Base-by-base conservation (phyloP, 2,113 vertebrate genomes). In the Thalassarche chlororhynchos region DNA sequence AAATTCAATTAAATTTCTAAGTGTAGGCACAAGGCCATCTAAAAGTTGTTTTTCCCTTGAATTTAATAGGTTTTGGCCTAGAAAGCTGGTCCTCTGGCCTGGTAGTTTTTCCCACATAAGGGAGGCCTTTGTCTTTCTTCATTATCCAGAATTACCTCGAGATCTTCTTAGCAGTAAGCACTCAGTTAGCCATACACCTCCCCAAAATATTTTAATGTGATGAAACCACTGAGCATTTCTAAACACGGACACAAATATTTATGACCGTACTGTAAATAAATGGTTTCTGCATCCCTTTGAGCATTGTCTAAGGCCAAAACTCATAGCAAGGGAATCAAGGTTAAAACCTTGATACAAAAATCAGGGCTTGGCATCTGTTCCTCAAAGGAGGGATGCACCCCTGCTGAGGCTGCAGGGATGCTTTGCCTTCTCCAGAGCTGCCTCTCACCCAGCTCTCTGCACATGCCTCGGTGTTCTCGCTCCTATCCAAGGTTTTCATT, bases 1-100 rank as follows among this genome's bases (percentile, higher is more conserved):
- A 96, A 75, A 97, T 95, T 95, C 95, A 97, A 95, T 97, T 95
- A 95, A 90, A 90, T 95, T 95, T 90, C 72, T 47, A 65, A 88
- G 46, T 49, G 84, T 84, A 97, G 96, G 97, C 93, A 95, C 76
- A 80, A 87, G 51, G 93, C 97, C 96, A 97, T 95, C 64, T 75
- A 68, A 94, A 96, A 93, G 82, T 87, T 96, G 76, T 38, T 96
- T 97, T 96, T 90, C 68, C 46, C 87, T 90, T 93, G 40, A 64
- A 90, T 97, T 96, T 96, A 95, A 96, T 89, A 74, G 47, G 28
- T 8, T 97, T 96, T 97, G 97, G 95, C 78, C 81, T 84, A 87
- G 68, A 90, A 88, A 78, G 23, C 8, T 64, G 54, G n/a, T 94
- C 60, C 49, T 86, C 74, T 97, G 70, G 70, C 65, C 57, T 88